Conservation (phyloP, 1,140 invertebrate genomes). For the Lucilia cuprina region DNA sequence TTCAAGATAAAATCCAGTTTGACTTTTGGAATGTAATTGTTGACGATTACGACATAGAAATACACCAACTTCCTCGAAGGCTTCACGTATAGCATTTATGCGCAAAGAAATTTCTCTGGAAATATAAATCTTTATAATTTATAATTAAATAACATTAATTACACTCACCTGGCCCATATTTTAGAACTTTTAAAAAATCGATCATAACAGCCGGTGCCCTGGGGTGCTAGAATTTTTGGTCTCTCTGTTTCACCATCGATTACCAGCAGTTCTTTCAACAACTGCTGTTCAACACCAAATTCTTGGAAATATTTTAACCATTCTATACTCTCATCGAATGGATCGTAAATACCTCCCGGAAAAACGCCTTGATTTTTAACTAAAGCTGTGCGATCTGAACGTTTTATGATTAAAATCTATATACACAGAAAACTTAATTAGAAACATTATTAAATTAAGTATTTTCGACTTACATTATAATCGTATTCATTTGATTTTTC, state of each 20-base stretch:
- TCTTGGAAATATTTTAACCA: constrained; percentile 74
- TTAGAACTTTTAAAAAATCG: constrained; percentile 9
- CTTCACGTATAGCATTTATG: constrained; percentile 87
- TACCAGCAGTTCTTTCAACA: not conserved
- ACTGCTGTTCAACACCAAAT: constrained; percentile 63
- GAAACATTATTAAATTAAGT: not conserved
- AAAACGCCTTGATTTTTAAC: constrained; percentile 69
- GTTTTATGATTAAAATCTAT: constrained; percentile 10
- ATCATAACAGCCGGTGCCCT: constrained; percentile 13
- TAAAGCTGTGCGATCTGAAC: constrained; percentile 16
- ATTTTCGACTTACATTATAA: constrained; percentile 36
- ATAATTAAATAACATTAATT: not conserved
- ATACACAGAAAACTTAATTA: not conserved
- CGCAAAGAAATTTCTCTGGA: constrained; percentile 75
- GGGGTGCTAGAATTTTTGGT: not conserved
- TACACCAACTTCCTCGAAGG: constrained; percentile 90
- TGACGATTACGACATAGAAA: constrained; percentile 70
- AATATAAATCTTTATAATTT: not conserved
- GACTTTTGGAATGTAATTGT: not conserved
- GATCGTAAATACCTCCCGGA: constrained; percentile 75
- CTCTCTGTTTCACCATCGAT: not conserved
- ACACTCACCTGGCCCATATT: not conserved
- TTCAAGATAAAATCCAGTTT: constrained; percentile 16
- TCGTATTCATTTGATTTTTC: constrained; percentile 38
- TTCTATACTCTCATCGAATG: constrained; percentile 69